These are phyloP conservation scores for Peromyscus nudipes DNA, from an alignment of 2,797 vertebrate genomes.

Conservation along the genomic window DNA sequence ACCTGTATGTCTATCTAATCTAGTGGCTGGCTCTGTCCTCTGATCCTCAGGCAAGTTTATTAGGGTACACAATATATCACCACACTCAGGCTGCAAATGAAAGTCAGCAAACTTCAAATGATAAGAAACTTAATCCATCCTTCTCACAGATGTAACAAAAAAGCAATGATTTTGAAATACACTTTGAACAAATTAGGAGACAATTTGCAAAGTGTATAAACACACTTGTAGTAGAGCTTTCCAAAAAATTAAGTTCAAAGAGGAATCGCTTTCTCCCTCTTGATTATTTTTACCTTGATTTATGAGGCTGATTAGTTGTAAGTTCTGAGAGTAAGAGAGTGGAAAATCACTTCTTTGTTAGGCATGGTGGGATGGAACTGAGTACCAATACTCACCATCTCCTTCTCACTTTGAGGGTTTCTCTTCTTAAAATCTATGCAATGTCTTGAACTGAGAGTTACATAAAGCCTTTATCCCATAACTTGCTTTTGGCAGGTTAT, in stretches of 20 bases:
- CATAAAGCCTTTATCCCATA: background rate
- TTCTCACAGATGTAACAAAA: background rate
- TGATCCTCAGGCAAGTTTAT: too few relatives aligned
- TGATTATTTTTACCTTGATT: background rate
- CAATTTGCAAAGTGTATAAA: background rate
- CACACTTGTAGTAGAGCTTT: background rate
- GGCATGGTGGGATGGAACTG: background rate
- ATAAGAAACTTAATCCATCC: background rate
- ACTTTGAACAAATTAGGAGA: background rate
- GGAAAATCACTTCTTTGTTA: background rate
- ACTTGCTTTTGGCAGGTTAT: background rate
- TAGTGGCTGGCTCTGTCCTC: too few relatives aligned
- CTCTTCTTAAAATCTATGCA: background rate
- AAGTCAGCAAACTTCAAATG: background rate
- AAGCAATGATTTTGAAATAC: background rate
- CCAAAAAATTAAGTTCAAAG: background rate
- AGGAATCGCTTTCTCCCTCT: background rate
- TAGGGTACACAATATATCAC: too few relatives aligned
- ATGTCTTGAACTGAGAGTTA: background rate
- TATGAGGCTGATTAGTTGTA: background rate
- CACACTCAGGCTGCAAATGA: background rate
- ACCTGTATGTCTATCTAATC: too few relatives aligned
- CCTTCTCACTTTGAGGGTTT: background rate
- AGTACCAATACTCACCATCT: background rate
- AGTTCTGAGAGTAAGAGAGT: background rate